Evolutionary conservation across 2,113 vertebrate species (phyloP), one percentile per base, ranked within the genome.

Genomic region (Tiliqua scincoides): DNA sequence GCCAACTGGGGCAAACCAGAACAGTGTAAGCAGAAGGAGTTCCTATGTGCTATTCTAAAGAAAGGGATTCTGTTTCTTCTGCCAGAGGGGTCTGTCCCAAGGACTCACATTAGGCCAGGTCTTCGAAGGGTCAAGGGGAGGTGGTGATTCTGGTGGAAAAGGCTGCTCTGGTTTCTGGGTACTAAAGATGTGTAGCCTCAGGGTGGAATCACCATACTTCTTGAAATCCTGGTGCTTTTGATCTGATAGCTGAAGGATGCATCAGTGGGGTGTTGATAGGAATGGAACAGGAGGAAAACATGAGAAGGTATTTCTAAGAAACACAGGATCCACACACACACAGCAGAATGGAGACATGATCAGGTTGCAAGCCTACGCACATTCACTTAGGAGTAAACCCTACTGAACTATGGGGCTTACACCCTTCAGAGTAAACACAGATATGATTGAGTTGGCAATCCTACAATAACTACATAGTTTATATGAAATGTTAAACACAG

Each of bases 171-270:
- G 90, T 54, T 86, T 86, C 25, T 83, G 54, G 32, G 57, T 61
- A 30, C 78, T 90, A 78, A 89, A 93, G 40, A 93, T 43, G 43
- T 87, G 89, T 59, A 93, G 57, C 27, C 88, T 77, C 57, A 89
- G 48, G 9, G 67, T 81, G 30, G 91, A 88, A 73, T 77, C 40
- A 6, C 93, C 91, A 2, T 93, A 94, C 3, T 30, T 80, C 62
- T 92, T 85, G 75, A 85, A 91, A 21, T 30, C 61, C 30, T 89
- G 54, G 35, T 35, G 65, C 30, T 81, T 85, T 30, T 78, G 65
- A 27, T 92, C 86, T 37, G 73, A 80, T 21, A 82, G 76, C 92
- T 93, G 75, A 32, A 40, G 6, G 8, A 37, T 48, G 72, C 18
- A 65, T 65, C 25, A 25, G 4, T 21, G 37, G 6, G 12, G 32